phyloP scores from a whole-genome alignment of 2,113 vertebrate genomes.

The Tauraco erythrolophus region DNA sequence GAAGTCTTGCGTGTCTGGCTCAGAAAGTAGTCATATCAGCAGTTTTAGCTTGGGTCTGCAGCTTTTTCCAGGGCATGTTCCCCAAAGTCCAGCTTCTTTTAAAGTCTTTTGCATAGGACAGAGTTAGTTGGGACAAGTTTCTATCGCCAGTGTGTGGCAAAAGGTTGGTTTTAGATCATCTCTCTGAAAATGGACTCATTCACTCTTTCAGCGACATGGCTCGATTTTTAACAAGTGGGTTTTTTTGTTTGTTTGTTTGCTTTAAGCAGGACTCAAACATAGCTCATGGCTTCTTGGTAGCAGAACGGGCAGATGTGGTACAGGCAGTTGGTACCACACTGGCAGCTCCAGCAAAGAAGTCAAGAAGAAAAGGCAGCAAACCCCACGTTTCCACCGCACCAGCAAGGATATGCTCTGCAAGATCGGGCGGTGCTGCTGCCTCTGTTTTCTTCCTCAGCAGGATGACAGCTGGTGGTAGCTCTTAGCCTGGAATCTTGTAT shows the following conservation, averaged over 20 bases:
- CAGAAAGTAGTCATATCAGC: constrained; percentile 3
- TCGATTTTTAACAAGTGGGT: not conserved
- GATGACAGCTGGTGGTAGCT: not conserved
- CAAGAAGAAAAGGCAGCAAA: not conserved
- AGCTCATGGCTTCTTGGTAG: not conserved
- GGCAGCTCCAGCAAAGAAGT: not conserved
- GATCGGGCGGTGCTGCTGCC: not conserved
- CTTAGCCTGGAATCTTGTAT: not conserved
- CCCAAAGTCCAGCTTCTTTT: not conserved
- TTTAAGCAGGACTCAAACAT: not conserved
- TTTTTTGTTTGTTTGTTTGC: not conserved
- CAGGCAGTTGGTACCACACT: not conserved
- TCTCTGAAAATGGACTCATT: not conserved
- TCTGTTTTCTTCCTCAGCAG: not conserved
- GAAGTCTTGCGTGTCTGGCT: constrained; percentile 29
- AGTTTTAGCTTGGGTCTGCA: constrained; percentile 7
- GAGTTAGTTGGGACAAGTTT: not conserved
- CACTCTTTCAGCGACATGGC: not conserved
- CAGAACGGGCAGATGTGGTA: not conserved
- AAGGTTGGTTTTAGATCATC: not conserved
- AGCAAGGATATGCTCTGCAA: not conserved
- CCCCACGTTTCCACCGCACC: accelerated
- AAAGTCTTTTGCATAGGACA: not conserved
- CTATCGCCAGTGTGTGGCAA: not conserved
- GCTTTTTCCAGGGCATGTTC: not conserved